Evolutionary conservation across 1,140 invertebrate species (phyloP), one percentile per base, ranked within the genome.

Genomic region (Brachystomella parvula): DNA sequence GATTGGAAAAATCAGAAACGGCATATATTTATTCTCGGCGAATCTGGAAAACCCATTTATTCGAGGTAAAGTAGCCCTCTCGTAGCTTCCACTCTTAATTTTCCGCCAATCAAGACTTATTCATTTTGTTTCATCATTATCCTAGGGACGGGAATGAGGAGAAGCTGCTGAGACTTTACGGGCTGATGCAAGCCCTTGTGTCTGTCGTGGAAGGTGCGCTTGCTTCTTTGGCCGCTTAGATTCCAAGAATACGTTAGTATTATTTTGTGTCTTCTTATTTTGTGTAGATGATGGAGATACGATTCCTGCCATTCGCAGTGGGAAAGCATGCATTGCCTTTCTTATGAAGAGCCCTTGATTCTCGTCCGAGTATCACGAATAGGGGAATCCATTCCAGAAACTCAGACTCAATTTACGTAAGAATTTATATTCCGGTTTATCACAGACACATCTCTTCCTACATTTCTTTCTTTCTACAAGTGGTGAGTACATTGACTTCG

Each of bases 21-120:
- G 77, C 94, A 98, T 80, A 84, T 98, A 39, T 96, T 98, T 79
- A 89, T 98, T 71, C 78, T 97, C 6, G 96, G 93, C 80, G 87
- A 92, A 76, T 89, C 94, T 21, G 94, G 94, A 15, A 98, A 98
- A 80, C 94, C 94, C 26, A 92, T 98, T 68, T 98, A 96, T 79
- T 92, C 92, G 30, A 85, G 93, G 84, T 92, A 81, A 60, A 61
- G 44, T 47, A 57, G 24, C n/a, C 6, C 29, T 15, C 9, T 32
- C 9, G 6, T 53, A 53, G 35, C 19, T 39, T 39, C 6, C 6
- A 39, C 12, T 29, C 53, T 21, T 58, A 65, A 6, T 59, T 24
- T 31, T 47, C 9, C 12, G 6, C 53, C 12, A 24, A 57, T 6
- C 21, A 12, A 12, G 53, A 21, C n/a, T 59, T 19, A 12, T 29